These are phyloP conservation scores for Porites australiensis DNA, from an alignment of 64 coral and sea anemone genomes.

Conservation along the genomic window DNA sequence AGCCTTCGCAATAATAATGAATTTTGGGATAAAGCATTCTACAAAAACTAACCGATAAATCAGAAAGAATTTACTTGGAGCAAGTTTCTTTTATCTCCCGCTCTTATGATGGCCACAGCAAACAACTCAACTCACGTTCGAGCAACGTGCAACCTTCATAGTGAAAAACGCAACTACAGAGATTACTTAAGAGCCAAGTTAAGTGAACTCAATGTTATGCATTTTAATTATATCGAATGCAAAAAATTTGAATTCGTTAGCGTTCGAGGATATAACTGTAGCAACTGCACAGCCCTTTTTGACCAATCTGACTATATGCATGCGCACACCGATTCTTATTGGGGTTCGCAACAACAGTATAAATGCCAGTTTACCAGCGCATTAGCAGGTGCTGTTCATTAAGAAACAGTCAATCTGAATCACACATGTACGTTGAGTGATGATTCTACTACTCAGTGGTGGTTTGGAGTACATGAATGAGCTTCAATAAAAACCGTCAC, in stretches of 20 bases:
- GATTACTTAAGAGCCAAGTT: slow-evolving; percentile 69
- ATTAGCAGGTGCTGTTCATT: background rate
- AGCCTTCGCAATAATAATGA: background rate
- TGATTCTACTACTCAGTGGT: slow-evolving; percentile 70
- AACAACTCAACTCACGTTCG: slow-evolving; percentile 69
- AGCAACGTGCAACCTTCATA: slow-evolving; percentile 74
- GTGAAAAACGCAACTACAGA: slow-evolving; percentile 42
- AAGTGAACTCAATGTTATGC: slow-evolving; percentile 40
- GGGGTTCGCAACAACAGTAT: background rate
- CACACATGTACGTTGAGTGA: slow-evolving; percentile 44
- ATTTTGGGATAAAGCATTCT: slow-evolving; percentile 16
- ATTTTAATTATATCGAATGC: background rate
- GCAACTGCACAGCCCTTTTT: slow-evolving; percentile 21
- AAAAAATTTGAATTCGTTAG: slow-evolving; percentile 48
- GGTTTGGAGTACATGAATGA: slow-evolving; percentile 10
- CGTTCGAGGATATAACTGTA: slow-evolving; percentile 43
- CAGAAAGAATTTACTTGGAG: slow-evolving; percentile 63
- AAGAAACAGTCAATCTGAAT: background rate
- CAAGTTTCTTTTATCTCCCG: slow-evolving; percentile 49
- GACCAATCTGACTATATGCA: background rate
- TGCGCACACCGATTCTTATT: slow-evolving; percentile 43
- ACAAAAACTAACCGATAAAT: slow-evolving; percentile 18
- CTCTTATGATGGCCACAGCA: slow-evolving; percentile 21
- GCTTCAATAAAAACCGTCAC: too few species aligned
- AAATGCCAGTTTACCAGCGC: slow-evolving; percentile 29